Conservation (phyloP, 2,113 vertebrate genomes). For the Neomonachus schauinslandi region DNA sequence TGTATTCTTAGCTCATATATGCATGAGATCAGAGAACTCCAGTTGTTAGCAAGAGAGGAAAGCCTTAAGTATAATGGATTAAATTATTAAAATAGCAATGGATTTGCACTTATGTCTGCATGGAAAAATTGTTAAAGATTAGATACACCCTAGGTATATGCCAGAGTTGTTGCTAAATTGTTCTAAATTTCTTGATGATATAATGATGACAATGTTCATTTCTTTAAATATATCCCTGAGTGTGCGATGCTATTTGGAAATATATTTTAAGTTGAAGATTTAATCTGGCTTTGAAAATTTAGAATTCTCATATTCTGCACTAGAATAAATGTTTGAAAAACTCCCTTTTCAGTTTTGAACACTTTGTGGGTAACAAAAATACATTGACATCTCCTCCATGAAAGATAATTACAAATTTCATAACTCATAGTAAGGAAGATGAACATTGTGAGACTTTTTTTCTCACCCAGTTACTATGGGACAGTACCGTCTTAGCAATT, state of each 20-base stretch:
- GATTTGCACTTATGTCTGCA: slow-evolving; percentile 24
- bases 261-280: background rate
- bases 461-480: background rate
- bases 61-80: slow-evolving; percentile 40
- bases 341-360: background rate
- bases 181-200: slow-evolving; percentile 50
- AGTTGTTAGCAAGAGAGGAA: slow-evolving; percentile 28
- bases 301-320: background rate
- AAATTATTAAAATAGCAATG: slow-evolving; percentile 49
- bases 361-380: background rate
- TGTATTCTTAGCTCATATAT: slow-evolving; percentile 36
- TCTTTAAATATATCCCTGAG: background rate
- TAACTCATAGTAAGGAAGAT: background rate
- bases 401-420: slow-evolving; percentile 42
- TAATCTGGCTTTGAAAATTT: slow-evolving; percentile 31
- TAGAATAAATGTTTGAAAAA: background rate
- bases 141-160: background rate
- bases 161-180: slow-evolving; percentile 23
- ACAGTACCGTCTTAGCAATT: background rate
- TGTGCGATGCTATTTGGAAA: background rate
- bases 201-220: background rate
- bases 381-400: background rate
- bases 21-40: slow-evolving; percentile 26
- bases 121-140: slow-evolving; percentile 30
- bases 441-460: background rate